These are phyloP conservation scores for Lamellibrachia columna DNA, from an alignment of 2,888 invertebrate species.

Conservation along the genomic window DNA sequence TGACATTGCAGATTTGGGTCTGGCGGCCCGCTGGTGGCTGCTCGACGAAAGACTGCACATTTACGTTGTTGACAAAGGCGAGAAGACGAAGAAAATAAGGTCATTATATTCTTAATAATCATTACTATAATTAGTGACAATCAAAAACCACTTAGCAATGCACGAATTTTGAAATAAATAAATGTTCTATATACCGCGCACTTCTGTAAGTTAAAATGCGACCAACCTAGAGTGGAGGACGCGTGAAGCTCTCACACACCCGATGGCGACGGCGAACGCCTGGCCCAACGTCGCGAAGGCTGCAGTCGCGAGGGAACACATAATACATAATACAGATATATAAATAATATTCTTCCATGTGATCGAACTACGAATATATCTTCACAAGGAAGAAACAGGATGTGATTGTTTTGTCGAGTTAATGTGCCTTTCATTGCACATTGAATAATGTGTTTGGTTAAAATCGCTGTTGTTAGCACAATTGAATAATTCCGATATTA, in stretches of 20 bases:
- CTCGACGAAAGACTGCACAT: no score
- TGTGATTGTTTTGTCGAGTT: neutral
- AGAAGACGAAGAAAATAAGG: no score
- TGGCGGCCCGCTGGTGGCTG: no score
- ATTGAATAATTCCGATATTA: neutral
- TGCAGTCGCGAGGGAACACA: conserved; percentile 6
- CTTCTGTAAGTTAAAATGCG: neutral
- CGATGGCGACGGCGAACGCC: conserved; percentile 35
- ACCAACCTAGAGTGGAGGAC: conserved; percentile 31
- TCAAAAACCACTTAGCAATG: neutral
- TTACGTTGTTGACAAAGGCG: no score
- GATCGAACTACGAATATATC: neutral
- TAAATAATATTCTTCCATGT: neutral
- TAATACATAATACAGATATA: neutral
- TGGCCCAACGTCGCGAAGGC: conserved; percentile 34
- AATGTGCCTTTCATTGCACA: neutral
- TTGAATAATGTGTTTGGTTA: no score
- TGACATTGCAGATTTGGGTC: no score
- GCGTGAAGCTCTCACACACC: conserved; percentile 34
- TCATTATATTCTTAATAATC: no score
- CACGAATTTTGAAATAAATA: neutral
- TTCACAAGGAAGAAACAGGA: neutral
- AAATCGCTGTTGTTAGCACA: no score
- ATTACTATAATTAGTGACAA: no score
- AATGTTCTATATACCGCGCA: neutral